These are phyloP conservation scores for Piaya cayana DNA, from an alignment of 2,113 vertebrate species.

Conservation along the genomic window DNA sequence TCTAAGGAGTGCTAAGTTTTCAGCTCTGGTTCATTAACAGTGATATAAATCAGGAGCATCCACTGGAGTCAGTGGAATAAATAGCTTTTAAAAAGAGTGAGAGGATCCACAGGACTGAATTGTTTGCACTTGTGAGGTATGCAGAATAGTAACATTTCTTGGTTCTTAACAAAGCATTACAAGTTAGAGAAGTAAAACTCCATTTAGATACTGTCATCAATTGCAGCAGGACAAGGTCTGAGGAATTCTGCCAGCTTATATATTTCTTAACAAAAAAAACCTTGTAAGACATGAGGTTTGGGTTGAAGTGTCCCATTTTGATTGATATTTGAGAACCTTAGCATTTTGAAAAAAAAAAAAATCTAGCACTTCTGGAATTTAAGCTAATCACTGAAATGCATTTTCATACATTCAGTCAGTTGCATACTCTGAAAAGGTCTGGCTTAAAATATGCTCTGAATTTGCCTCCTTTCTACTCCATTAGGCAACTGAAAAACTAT, in stretches of 20 bases:
- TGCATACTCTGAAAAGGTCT: neutral
- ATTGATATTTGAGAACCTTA: neutral
- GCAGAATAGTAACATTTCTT: neutral
- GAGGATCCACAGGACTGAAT: neutral
- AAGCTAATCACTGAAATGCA: neutral
- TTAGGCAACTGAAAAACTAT: neutral
- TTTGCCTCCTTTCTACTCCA: neutral
- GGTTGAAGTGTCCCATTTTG: neutral
- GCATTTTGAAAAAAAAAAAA: neutral
- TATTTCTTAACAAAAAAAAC: neutral
- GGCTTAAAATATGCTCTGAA: neutral
- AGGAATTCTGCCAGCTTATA: neutral
- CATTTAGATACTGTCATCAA: neutral
- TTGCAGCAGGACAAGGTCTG: neutral
- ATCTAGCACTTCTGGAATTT: neutral
- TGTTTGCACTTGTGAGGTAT: neutral
- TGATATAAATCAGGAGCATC: neutral
- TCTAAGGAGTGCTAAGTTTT: neutral
- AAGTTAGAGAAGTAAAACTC: slow-evolving; percentile 9
- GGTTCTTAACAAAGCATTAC: neutral
- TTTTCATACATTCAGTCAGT: neutral
- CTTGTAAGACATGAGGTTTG: neutral
- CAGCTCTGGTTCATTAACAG: neutral
- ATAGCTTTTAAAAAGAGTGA: neutral
- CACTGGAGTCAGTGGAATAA: neutral